phyloP scores from a whole-genome alignment of 2,797 vertebrate species.

The Acestrorhynchus altus region DNA sequence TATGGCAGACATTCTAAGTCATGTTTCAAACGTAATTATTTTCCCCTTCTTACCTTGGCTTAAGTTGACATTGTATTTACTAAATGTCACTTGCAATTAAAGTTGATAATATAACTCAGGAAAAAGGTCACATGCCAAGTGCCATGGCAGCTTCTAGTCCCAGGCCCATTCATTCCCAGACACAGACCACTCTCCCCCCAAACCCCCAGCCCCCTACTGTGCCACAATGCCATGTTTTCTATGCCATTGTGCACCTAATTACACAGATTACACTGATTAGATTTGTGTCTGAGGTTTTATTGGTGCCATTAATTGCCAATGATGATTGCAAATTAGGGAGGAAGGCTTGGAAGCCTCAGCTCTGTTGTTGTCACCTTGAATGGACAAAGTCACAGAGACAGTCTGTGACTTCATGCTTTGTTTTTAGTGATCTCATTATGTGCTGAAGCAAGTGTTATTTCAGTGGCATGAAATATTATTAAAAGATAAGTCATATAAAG shows the following conservation, averaged over 20 bases:
- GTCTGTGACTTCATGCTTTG: slow-evolving; percentile 54
- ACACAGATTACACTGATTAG: slow-evolving; percentile 80
- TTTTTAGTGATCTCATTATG: slow-evolving; percentile 77
- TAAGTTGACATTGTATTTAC: slow-evolving; percentile 77
- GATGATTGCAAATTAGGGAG: slow-evolving; percentile 80
- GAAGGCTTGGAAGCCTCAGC: slow-evolving; percentile 61
- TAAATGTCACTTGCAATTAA: slow-evolving; percentile 85
- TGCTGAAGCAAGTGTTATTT: slow-evolving; percentile 73
- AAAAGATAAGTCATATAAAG: slow-evolving; percentile 43
- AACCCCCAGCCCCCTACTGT: slow-evolving; percentile 15
- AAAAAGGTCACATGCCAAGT: slow-evolving; percentile 78
- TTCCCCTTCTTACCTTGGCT: slow-evolving; percentile 66
- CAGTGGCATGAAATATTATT: slow-evolving; percentile 66
- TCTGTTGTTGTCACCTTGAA: slow-evolving; percentile 78
- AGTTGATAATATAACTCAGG: slow-evolving; percentile 77
- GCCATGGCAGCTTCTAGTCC: slow-evolving; percentile 61
- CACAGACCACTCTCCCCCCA: slow-evolving; percentile 47
- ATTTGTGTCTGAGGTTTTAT: slow-evolving; percentile 80
- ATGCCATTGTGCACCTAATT: slow-evolving; percentile 80
- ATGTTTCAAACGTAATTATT: slow-evolving; percentile 71
- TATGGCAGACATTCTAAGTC: slow-evolving; percentile 67
- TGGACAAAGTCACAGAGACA: slow-evolving; percentile 64
- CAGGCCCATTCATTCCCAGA: slow-evolving; percentile 61
- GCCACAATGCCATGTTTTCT: slow-evolving; percentile 72
- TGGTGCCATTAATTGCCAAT: slow-evolving; percentile 79